These are phyloP conservation scores for Tryphoninae sp. DNA, from an alignment of 2,888 invertebrate genomes.

Conservation along the genomic window DNA sequence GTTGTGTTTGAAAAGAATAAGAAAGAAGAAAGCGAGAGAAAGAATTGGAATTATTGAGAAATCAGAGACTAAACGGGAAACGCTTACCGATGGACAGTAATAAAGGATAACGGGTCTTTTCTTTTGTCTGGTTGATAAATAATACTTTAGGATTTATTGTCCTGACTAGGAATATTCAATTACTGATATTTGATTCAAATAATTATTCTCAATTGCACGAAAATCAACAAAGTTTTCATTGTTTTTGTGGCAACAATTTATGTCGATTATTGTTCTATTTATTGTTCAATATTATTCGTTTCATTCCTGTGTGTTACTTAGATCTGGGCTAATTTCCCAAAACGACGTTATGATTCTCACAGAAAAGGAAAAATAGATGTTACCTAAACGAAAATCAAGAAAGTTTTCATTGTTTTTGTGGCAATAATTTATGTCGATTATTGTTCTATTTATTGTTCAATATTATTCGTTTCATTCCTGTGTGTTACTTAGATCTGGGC, in stretches of 20 bases:
- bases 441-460: neutral
- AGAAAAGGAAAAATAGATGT: neutral
- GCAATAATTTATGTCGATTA: neutral
- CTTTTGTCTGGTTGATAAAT: too few species aligned
- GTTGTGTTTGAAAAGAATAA: conserved; percentile 2
- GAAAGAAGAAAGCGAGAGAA: conserved; percentile 4
- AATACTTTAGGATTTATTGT: too few species aligned
- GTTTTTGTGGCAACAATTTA: neutral
- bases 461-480: neutral
- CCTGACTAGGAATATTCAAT: too few species aligned
- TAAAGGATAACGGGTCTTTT: too few species aligned
- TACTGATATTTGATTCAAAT: too few species aligned
- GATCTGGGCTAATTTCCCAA: neutral
- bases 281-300: neutral
- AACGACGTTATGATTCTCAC: neutral
- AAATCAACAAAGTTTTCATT: too few species aligned
- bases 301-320: neutral
- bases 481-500: neutral
- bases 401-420: too few species aligned
- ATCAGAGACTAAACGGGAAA: neutral
- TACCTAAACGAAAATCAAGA: neutral
- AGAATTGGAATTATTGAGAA: conserved; percentile 5
- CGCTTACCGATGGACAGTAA: neutral
- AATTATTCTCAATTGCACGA: too few species aligned
- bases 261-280: neutral